A percentile compares a stretch with the other conserved stretches of the same genome.
phyloP scores from a whole-genome alignment of 2,797 vertebrate species.

The Sparidentex hasta region DNA sequence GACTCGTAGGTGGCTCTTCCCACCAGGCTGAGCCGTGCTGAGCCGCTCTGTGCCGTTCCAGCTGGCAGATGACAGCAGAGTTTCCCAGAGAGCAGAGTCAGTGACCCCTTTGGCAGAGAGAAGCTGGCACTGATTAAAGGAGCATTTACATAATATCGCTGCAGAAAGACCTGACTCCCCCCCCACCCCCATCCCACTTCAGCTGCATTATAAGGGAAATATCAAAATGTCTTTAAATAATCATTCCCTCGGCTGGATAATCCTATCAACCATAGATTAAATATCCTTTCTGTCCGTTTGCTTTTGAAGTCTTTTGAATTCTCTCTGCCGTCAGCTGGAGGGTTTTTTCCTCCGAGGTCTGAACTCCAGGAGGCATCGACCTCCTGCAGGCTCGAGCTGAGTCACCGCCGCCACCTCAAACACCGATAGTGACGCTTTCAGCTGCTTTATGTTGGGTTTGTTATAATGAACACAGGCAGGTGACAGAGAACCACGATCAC shows the following conservation, averaged over 20 bases:
- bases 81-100: slow-evolving; percentile 51
- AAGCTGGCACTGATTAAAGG: slow-evolving; percentile 64
- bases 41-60: slow-evolving; percentile 13
- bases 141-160: slow-evolving; percentile 68
- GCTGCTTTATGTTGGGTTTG: not conserved
- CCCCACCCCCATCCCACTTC: slow-evolving; percentile 23
- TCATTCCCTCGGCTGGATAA: slow-evolving; percentile 59
- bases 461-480: not conserved
- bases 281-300: slow-evolving; percentile 54
- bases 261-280: slow-evolving; percentile 70
- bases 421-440: not conserved
- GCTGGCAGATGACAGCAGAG: slow-evolving; percentile 46
- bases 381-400: slow-evolving; percentile 28
- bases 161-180: slow-evolving; percentile 35
- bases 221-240: slow-evolving; percentile 58
- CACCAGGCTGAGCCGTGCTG: slow-evolving; percentile 11
- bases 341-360: slow-evolving; percentile 39
- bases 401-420: not conserved
- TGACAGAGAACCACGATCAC: not conserved
- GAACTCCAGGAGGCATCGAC: slow-evolving; percentile 17
- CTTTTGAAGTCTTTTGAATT: slow-evolving; percentile 70
- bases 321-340: slow-evolving; percentile 47
- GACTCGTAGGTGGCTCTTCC: slow-evolving; percentile 1
- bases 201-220: slow-evolving; percentile 39
- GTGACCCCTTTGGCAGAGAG: slow-evolving; percentile 69